Percentiles rank a stretch among this genome's conserved stretches.
These are phyloP conservation scores for Hylomyscus alleni DNA, from an alignment of 2,797 vertebrate species.

Conservation along the genomic window DNA sequence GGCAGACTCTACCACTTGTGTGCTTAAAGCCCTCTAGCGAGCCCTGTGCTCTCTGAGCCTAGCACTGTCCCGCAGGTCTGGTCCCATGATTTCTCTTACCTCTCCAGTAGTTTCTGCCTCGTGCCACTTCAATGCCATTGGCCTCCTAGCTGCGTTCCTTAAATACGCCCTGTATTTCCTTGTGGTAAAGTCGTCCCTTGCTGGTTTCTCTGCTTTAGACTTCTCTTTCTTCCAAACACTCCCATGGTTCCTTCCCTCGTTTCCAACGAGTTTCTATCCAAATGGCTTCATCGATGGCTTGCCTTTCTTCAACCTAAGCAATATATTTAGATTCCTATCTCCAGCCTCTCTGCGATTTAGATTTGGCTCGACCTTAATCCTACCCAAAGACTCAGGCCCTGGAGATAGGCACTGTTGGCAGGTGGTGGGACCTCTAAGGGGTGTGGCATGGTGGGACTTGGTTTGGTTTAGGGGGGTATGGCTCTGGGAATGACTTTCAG, in stretches of 20 bases:
- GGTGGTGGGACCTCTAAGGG: neutral
- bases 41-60: neutral
- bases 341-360: neutral
- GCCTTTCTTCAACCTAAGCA: neutral
- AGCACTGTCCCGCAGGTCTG: neutral
- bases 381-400: neutral
- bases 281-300: neutral
- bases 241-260: neutral
- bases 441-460: neutral
- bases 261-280: slow-evolving; percentile 20
- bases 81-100: neutral
- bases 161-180: neutral
- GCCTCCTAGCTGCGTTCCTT: neutral
- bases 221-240: neutral
- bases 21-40: neutral
- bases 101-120: neutral
- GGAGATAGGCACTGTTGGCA: neutral
- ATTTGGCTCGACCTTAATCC: neutral
- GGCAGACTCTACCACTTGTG: neutral
- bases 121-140: neutral
- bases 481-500: neutral
- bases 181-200: neutral
- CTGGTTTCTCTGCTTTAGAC: neutral
- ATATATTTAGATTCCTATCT: neutral
- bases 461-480: neutral